Evolutionary conservation across 2,888 invertebrate genomes (phyloP), one percentile per base, ranked within the genome.

Genomic region (Drosophila multiciliata): DNA sequence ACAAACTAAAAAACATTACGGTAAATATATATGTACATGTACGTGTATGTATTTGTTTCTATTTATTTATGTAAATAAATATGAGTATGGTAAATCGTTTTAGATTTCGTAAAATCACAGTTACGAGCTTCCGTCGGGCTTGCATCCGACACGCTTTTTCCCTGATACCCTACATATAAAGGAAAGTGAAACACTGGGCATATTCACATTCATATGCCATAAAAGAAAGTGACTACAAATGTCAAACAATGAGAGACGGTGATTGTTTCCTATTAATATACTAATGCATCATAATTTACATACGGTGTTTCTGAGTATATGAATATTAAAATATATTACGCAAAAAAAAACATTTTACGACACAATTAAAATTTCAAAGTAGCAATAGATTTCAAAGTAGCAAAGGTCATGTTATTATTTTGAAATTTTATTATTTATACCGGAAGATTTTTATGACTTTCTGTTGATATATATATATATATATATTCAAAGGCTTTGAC

Each of bases 81-180:
- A 57, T 55, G 55, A 55, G 29, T 50, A 29, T 57, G 12, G 60
- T 32, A 58, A 70, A 64, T 8, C 60, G 40, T 63, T 71, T 61
- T 38, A 68, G 62, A 78, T 79, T 82, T 67, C 69, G 63, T 60
- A 33, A 74, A 79, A 74, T 78, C 83, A 49, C 66, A 69, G 83
- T 65, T 70, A 65, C 62, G 61, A 62, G 82, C 74, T 66, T 78
- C 73, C 82, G 82, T 78, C 54, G 59, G 36, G 55, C 48, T 66
- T 50, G 68, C 75, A 40, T 53, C 74, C 69, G 75, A 61, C 61
- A 64, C 54, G 61, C 71, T 17, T 38, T 35, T 55, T 36, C 33
- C 42, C 54, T 11, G 12, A 54, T 68, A 75, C 75, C 75, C 75
- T 57, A 8, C 11, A 32, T 2, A 29, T 15, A 3, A 5, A 2